Evolutionary conservation across 2,888 invertebrate genomes (phyloP).

Genomic region (Drosophila mulleri): DNA sequence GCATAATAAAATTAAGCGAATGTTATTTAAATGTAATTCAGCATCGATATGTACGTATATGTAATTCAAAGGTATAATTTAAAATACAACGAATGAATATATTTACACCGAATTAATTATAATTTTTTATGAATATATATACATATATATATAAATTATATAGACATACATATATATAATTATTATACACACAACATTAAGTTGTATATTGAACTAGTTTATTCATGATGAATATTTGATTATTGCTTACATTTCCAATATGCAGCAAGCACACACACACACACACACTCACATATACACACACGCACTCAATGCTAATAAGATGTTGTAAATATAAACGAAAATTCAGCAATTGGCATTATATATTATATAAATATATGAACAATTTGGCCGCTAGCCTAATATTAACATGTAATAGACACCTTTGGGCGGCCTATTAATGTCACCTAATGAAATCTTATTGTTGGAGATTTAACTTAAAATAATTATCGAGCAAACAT

Average conservation of each 20-base stretch:
- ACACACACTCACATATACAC: conserved; percentile 37
- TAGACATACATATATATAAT: conserved; percentile 55
- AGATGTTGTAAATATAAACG: conserved; percentile 55
- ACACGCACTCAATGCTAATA: conserved; percentile 51
- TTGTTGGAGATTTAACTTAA: conserved; percentile 71
- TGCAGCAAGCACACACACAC: conserved; percentile 56
- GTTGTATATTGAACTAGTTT: conserved; percentile 77
- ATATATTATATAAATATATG: conserved; percentile 49
- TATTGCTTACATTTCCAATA: conserved; percentile 78
- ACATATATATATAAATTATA: neutral
- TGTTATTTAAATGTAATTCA: conserved; percentile 58
- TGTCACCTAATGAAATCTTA: conserved; percentile 61
- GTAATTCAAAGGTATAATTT: conserved; percentile 66
- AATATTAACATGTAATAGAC: conserved; percentile 50
- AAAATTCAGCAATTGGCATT: conserved; percentile 60
- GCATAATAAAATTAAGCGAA: conserved; percentile 61
- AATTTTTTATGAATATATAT: conserved; percentile 60
- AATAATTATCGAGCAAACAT: conserved; percentile 67
- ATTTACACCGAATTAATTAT: conserved; percentile 73
- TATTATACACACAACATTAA: conserved; percentile 72
- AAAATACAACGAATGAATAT: conserved; percentile 83
- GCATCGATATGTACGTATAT: conserved; percentile 40
- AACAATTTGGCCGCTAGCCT: conserved; percentile 58
- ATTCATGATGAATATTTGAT: conserved; percentile 73
- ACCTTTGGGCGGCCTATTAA: conserved; percentile 57